phyloP scores from a whole-genome alignment of 2,888 invertebrate genomes.

The Branchellion lobata region DNA sequence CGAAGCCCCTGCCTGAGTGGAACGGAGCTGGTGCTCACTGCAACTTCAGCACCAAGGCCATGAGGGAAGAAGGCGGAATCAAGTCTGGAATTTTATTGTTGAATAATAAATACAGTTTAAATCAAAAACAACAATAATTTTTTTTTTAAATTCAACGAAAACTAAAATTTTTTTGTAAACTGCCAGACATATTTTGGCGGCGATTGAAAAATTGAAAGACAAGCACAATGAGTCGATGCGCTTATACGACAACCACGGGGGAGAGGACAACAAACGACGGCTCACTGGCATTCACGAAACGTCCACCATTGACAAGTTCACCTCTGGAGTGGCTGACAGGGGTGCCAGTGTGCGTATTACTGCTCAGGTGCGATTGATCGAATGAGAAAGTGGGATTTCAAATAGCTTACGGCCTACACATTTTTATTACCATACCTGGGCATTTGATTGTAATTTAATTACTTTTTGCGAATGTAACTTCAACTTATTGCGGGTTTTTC shows the following conservation, averaged over 20 bases:
- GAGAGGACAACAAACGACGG: slow-evolving; percentile 92
- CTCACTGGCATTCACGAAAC: slow-evolving; percentile 91
- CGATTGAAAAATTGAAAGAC: slow-evolving; percentile 88
- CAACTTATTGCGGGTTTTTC: too few species aligned
- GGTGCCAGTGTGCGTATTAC: slow-evolving; percentile 93
- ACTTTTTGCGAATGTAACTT: too few species aligned
- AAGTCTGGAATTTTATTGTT: slow-evolving; percentile 54
- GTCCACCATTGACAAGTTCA: slow-evolving; percentile 93
- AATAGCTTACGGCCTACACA: too few species aligned
- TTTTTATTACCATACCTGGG: too few species aligned
- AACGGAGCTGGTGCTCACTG: slow-evolving; percentile 82
- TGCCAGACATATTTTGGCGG: slow-evolving; percentile 82
- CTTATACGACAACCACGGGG: slow-evolving; percentile 92
- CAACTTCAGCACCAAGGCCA: slow-evolving; percentile 88
- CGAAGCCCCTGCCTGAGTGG: slow-evolving; percentile 65
- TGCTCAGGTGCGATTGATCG: slow-evolving; percentile 65
- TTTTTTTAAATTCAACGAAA: too few species aligned
- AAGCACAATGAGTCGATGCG: slow-evolving; percentile 89
- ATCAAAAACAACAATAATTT: too few species aligned
- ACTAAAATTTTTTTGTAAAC: too few species aligned
- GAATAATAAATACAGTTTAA: too few species aligned
- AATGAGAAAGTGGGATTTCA: too few species aligned
- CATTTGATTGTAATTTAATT: too few species aligned
- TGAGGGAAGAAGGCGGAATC: slow-evolving; percentile 70
- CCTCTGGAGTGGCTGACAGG: slow-evolving; percentile 85